Conservation (phyloP, 2,113 vertebrate genomes). For the Gasterosteus nipponicus region DNA sequence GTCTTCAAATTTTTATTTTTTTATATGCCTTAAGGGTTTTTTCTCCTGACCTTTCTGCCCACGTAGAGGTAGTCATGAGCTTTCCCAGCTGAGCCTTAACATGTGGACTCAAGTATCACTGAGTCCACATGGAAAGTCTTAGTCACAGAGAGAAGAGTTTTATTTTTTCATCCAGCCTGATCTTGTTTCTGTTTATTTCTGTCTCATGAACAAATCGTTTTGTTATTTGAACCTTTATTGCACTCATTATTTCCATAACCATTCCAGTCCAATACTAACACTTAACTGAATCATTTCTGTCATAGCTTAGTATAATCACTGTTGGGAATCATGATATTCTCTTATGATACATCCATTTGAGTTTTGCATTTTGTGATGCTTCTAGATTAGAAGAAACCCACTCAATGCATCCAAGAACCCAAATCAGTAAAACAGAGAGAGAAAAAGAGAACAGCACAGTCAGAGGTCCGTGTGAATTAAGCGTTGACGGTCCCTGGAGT, state of each 20-base stretch:
- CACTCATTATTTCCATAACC: background rate
- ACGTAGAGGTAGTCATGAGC: conserved; percentile 7
- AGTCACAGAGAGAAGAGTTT: conserved; percentile 5
- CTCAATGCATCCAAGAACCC: background rate
- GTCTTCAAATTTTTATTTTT: background rate
- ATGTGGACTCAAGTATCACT: conserved; percentile 9
- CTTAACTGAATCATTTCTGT: background rate
- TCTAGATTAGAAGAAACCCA: background rate
- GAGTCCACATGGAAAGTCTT: conserved; percentile 35
- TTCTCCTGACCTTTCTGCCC: conserved; percentile 24
- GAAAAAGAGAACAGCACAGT: background rate
- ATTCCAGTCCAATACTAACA: background rate
- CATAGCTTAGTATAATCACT: background rate
- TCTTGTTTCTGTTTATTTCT: conserved; percentile 9
- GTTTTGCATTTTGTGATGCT: background rate
- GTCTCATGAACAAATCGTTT: background rate
- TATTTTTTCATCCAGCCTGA: background rate
- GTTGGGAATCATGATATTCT: background rate
- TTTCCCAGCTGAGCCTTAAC: conserved; percentile 32
- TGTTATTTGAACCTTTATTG: background rate
- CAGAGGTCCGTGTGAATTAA: background rate
- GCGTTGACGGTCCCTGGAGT: background rate
- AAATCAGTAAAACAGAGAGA: background rate
- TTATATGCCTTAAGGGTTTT: background rate
- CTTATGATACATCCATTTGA: background rate